Evolutionary conservation across 2,888 invertebrate species (phyloP).

Genomic region (Cylindroiulus punctatus): DNA sequence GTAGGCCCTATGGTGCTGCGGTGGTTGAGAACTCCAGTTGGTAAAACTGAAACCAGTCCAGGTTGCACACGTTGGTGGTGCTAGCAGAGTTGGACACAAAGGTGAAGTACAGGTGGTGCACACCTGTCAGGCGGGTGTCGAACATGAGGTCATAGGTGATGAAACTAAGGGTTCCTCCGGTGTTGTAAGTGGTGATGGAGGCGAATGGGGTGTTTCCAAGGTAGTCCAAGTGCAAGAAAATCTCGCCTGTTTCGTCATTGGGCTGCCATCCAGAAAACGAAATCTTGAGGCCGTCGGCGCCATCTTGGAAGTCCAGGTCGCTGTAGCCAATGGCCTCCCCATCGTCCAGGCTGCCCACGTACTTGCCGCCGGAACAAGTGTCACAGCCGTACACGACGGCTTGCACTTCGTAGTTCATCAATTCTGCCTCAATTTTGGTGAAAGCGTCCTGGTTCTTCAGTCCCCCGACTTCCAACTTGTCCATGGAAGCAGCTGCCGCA

Average conservation of each 20-base stretch:
- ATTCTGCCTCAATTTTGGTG: background rate
- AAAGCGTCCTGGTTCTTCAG: background rate
- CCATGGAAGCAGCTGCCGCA: background rate
- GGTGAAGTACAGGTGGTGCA: slow-evolving; percentile 25
- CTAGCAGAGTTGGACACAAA: background rate
- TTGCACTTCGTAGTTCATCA: background rate
- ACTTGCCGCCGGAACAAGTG: background rate
- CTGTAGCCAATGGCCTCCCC: slow-evolving; percentile 17
- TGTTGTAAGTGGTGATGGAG: slow-evolving; percentile 2
- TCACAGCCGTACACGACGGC: background rate
- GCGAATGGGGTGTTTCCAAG: background rate
- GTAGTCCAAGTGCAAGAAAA: background rate
- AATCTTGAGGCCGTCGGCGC: background rate
- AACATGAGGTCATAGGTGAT: background rate
- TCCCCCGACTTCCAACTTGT: background rate
- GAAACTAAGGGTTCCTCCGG: background rate
- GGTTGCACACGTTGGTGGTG: background rate
- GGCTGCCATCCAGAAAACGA: slow-evolving; percentile 36
- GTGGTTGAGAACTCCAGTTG: background rate
- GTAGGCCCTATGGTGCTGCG: background rate
- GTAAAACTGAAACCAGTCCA: slow-evolving; percentile 39
- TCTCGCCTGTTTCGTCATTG: background rate
- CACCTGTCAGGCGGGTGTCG: background rate
- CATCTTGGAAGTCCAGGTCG: slow-evolving; percentile 20
- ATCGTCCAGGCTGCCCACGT: slow-evolving; percentile 2